phyloP scores from a whole-genome alignment of 64 coral and sea anemone genomes.

The Porites australiensis region DNA sequence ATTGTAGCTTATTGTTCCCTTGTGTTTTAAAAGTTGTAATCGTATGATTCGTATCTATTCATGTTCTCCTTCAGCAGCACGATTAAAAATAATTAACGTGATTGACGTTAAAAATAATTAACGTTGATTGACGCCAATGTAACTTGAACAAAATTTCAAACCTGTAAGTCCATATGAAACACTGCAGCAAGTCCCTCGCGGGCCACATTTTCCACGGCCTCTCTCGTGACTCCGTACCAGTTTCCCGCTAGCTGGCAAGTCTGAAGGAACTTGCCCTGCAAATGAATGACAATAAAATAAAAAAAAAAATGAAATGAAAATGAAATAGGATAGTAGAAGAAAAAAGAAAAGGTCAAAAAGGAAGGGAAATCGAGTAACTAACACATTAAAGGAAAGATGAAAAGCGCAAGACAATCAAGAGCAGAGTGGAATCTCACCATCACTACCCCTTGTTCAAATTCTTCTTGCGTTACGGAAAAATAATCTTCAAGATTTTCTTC shows the following conservation, averaged over 20 bases:
- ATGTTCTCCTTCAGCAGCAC: too few species aligned
- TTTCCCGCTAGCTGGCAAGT: slow-evolving; percentile 75
- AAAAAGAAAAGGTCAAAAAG: too few species aligned
- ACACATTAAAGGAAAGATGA: background rate
- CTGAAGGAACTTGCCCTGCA: slow-evolving; percentile 88
- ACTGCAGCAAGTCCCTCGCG: slow-evolving; percentile 89
- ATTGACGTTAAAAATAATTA: too few species aligned
- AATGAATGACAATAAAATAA: background rate
- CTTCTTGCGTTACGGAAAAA: slow-evolving; percentile 85
- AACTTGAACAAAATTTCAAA: background rate
- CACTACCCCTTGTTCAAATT: slow-evolving; percentile 93
- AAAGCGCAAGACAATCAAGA: background rate
- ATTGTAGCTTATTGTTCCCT: too few species aligned
- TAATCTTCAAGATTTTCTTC: slow-evolving; percentile 89
- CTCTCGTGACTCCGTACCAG: slow-evolving; percentile 87
- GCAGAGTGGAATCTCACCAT: slow-evolving; percentile 41
- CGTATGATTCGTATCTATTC: too few species aligned
- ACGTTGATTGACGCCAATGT: too few species aligned
- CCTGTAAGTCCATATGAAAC: slow-evolving; percentile 98
- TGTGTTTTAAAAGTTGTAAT: too few species aligned
- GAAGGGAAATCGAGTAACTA: too few species aligned
- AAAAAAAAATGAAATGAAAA: too few species aligned
- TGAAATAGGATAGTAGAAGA: too few species aligned
- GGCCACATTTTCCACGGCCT: slow-evolving; percentile 88
- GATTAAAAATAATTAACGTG: too few species aligned